Base-by-base conservation (phyloP, 1,140 invertebrate species). In the Limonius californicus region DNA sequence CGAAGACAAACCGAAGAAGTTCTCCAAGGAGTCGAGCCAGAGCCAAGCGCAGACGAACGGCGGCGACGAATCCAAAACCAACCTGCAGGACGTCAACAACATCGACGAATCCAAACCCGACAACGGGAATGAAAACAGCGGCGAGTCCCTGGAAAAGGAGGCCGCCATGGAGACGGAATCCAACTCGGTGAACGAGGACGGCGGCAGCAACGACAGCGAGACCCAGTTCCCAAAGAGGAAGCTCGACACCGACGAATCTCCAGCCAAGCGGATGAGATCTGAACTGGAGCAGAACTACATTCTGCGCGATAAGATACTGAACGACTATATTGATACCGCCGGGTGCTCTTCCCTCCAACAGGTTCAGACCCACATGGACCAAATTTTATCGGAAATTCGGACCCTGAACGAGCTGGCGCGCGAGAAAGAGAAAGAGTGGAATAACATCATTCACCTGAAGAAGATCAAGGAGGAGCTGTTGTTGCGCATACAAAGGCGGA, bases 391-490 rank as follows among this genome's bases (percentile, higher is more conserved):
- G 16, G 86, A 88, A 71, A 85, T 88, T 62, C 78, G 85, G 70
- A 84, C 85, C 0, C 74, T 92, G 47, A 80, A 85, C 47, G 85
- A 88, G 64, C 70, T 90, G 11, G 83, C 87, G 1, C 82, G 84
- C 66, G 84, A 86, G 68, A 92, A 91, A 74, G 90, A 92, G 79
- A 82, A 86, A 63, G 90, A 93, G 76, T 92, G 90, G 90, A 91
- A 92, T 69, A 85, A 88, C 47, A 86, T 93, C 21, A 70, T 92
- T 6, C 84, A 88, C 70, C 77, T 90, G 64, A 88, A 88, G 70
- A 92, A 91, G 72, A 79, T 91, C 0, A 92, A 92, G 77, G 90
- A 93, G 72, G 89, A 92, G 71, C 85, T 89, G 12, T 78, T 89
- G 54, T 74, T 87, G 12, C 75, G 89, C 58, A 76, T 91, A 2